Evolutionary conservation across 2,113 vertebrate genomes (phyloP).

Genomic region (Stictonetta naevosa): DNA sequence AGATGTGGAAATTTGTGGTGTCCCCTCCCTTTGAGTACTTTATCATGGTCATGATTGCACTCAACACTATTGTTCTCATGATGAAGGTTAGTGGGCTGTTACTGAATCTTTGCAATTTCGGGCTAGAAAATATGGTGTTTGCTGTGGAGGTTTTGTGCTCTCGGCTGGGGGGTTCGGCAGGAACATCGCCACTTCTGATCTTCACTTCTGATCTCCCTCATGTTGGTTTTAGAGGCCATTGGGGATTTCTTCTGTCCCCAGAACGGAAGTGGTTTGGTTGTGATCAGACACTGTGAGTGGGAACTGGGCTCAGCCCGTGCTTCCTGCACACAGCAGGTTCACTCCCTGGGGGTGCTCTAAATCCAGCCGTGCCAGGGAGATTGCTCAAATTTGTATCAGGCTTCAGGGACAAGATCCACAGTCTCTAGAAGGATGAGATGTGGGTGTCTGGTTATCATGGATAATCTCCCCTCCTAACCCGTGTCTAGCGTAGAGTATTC

Average conservation of each 20-base stretch:
- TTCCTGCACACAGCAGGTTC: background rate
- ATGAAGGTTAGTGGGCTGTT: slow-evolving; percentile 88
- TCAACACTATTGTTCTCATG: slow-evolving; percentile 98
- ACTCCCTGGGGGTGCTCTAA: background rate
- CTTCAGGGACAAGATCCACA: background rate
- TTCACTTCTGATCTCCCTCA: background rate
- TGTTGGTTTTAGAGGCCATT: background rate
- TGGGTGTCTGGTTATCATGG: too few species aligned
- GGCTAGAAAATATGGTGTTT: background rate
- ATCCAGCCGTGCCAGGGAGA: background rate
- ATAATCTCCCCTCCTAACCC: background rate
- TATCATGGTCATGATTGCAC: slow-evolving; percentile 98
- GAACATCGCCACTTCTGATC: background rate
- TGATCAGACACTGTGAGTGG: background rate
- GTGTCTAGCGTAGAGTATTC: background rate
- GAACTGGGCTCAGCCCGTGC: background rate
- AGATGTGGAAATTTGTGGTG: slow-evolving; percentile 97
- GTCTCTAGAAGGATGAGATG: background rate
- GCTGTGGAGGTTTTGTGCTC: background rate
- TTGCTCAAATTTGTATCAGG: background rate
- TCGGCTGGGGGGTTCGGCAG: fast-evolving
- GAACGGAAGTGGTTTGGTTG: background rate
- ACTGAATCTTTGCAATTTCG: background rate
- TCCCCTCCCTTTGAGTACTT: slow-evolving; percentile 97
- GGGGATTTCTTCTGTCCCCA: background rate